Base-by-base conservation (phyloP, 2,113 vertebrate genomes). In the Aphyosemion australe region DNA sequence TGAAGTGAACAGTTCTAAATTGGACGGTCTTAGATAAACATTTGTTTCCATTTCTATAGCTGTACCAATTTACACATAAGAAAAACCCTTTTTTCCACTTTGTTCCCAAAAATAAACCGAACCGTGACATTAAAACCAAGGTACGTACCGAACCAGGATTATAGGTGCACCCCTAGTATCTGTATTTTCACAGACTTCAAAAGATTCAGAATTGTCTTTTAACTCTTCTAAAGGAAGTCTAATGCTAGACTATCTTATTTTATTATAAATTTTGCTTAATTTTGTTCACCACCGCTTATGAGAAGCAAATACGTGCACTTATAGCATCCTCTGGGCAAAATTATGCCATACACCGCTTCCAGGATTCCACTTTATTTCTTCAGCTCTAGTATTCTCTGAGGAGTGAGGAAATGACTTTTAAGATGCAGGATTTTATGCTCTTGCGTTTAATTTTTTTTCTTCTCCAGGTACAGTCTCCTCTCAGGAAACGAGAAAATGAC, bases 401-500 rank as follows among this genome's bases (percentile, higher is more conserved):
- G 45, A 46, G 6, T n/a, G 5, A 7, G 45, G 45, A n/a, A 46
- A n/a, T n/a, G 4, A 46, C 45, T 16, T 46, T 46, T 46, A 46
- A n/a, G 49, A 55, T 76, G 55, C 51, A 62, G 55, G 59, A 42
- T 54, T 31, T 15, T 20, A n/a, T 52, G 34, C 3, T 37, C 34
- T 37, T 8, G 7, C 9, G 34, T 8, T 37, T 37, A 8, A 37
- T 37, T 37, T 37, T 37, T 8, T 21, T 64, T 37, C 18, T 34
- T 55, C 52, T 45, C 26, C 59, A 91, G 90, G 72, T 99, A 99
- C 72, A 96, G 92, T 57, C 96, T 99, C 76, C 84, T 98, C 0
- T 97, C 96, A 45, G 97, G 97, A 71, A 96, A 98, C 54, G 96
- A 99, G 71, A 92, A 94, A 37, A 95, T 94, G 53, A 95, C 93